Percentiles rank a stretch among this genome's conserved stretches.
phyloP scores from a whole-genome alignment of 2,888 invertebrate genomes.

The Augiades crinisus region DNA sequence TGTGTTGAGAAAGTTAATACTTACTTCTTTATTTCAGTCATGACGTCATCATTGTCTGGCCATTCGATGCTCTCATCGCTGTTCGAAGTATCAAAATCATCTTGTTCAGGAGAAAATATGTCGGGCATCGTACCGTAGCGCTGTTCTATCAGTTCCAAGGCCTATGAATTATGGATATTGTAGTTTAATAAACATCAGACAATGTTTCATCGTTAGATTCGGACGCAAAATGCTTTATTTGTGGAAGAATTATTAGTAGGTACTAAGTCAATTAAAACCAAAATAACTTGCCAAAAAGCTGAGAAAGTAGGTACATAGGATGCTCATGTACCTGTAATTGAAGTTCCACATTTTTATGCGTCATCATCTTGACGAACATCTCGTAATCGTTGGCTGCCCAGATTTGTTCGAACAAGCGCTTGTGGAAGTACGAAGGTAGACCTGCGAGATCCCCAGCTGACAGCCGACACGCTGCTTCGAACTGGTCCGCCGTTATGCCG shows the following conservation, averaged over 20 bases:
- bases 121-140: constrained; percentile 86
- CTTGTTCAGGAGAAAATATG: constrained; percentile 77
- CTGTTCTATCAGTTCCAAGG: constrained; percentile 90
- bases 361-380: constrained; percentile 96
- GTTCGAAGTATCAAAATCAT: constrained; percentile 55
- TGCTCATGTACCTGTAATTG: constrained; percentile 84
- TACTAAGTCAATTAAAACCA: no score
- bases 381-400: constrained; percentile 96
- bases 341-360: constrained; percentile 94
- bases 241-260: no score
- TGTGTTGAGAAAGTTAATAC: no score
- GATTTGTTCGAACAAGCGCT: constrained; percentile 86
- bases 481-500: constrained; percentile 92
- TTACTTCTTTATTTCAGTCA: constrained; percentile 83
- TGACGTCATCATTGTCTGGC: constrained; percentile 78
- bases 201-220: no score
- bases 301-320: no score
- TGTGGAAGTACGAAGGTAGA: constrained; percentile 82
- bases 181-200: no score
- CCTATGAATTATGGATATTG: constrained; percentile 75
- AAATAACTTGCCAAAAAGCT: no score
- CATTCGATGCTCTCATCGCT: constrained; percentile 61
- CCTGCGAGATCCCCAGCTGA: constrained; percentile 71
- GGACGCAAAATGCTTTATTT: no score
- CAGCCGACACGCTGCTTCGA: constrained; percentile 88